phyloP scores from a whole-genome alignment of 1,140 invertebrate genomes.

The Leptopilina boulardi region DNA sequence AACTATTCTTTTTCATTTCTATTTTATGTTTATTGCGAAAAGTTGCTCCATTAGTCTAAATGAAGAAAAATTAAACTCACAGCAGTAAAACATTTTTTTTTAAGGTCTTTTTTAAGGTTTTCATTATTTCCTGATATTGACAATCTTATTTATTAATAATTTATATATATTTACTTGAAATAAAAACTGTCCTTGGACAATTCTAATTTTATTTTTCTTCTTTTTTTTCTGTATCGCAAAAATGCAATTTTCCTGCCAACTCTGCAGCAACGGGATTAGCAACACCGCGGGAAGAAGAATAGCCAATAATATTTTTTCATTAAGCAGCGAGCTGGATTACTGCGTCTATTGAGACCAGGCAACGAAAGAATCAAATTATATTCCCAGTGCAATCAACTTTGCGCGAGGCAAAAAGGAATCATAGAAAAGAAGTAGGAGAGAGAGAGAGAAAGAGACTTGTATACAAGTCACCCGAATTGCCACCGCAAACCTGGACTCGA shows the following conservation, averaged over 20 bases:
- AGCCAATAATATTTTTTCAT: conserved; percentile 71
- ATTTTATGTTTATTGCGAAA: neutral
- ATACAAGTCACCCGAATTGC: conserved; percentile 37
- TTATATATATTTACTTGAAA: neutral
- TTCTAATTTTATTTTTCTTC: neutral
- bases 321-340: conserved; percentile 64
- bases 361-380: conserved; percentile 71
- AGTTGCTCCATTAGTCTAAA: neutral
- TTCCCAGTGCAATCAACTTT: conserved; percentile 71
- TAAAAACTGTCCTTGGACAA: conserved; percentile 3
- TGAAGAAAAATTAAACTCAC: neutral
- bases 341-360: conserved; percentile 58
- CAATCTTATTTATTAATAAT: neutral
- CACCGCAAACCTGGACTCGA: conserved; percentile 45
- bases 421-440: conserved; percentile 39
- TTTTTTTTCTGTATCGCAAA: conserved; percentile 47
- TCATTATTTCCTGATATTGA: too few species aligned
- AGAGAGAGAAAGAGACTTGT: conserved; percentile 48
- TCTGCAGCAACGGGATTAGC: conserved; percentile 40
- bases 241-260: conserved; percentile 51
- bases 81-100: too few species aligned
- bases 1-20: neutral
- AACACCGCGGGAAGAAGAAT: conserved; percentile 53
- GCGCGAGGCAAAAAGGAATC: conserved; percentile 59
- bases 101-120: too few species aligned